A percentile compares a stretch with the other conserved stretches of the same genome.
Evolutionary conservation across 1,140 invertebrate genomes (phyloP).

Genomic region (Scylla paramamosain): DNA sequence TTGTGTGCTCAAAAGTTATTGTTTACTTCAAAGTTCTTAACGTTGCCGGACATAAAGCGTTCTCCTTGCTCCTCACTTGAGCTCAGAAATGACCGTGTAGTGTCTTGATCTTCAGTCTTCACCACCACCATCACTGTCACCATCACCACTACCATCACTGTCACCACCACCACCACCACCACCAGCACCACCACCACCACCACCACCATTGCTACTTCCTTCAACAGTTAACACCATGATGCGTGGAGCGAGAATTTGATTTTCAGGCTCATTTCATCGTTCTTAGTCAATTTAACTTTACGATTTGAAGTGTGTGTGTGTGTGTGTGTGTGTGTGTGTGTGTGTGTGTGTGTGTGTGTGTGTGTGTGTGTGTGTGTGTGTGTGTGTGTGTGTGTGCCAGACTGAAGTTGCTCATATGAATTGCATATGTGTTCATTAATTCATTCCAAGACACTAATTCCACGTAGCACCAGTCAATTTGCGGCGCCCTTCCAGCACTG

Average conservation of each 20-base stretch:
- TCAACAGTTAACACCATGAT: too few relatives aligned
- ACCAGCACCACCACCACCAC: neutral
- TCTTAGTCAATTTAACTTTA: too few relatives aligned
- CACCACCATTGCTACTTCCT: neutral
- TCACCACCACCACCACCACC: neutral
- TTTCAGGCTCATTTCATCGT: too few relatives aligned
- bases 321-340: neutral
- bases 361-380: slow-evolving; percentile 1
- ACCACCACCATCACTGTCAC: neutral
- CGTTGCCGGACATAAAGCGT: neutral
- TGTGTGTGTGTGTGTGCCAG: neutral
- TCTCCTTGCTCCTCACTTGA: neutral
- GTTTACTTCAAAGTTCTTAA: neutral
- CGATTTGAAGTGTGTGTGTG: neutral
- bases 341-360: slow-evolving; percentile 20
- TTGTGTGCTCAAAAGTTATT: too few relatives aligned
- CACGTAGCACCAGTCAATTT: neutral
- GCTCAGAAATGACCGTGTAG: neutral
- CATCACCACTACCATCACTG: neutral
- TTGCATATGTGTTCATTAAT: neutral
- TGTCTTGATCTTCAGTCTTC: neutral
- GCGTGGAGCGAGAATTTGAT: too few relatives aligned
- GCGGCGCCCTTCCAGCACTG: neutral
- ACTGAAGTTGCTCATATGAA: neutral
- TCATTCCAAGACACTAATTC: neutral